Conservation (phyloP, 2,797 vertebrate genomes). For the Melanitta fusca region DNA sequence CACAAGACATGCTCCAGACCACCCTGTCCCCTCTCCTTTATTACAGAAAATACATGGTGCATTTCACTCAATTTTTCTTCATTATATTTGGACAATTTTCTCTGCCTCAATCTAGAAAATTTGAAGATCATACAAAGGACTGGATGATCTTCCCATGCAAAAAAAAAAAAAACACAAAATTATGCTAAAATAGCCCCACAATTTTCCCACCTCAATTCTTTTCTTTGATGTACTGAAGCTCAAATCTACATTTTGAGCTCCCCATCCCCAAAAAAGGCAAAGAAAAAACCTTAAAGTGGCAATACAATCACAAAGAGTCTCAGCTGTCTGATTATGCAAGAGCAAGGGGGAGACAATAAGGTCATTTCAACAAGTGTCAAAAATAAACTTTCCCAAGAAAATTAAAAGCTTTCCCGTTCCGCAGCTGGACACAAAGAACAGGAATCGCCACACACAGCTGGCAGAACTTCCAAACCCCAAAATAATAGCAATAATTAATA, state of each 20-base stretch:
- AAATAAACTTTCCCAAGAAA: not conserved
- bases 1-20: not conserved
- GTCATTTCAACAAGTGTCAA: not conserved
- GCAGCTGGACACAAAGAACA: not conserved
- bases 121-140: not conserved
- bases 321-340: not conserved
- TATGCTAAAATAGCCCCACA: not conserved
- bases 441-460: not conserved
- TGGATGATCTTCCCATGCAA: not conserved
- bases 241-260: not conserved
- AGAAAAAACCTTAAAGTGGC: not conserved
- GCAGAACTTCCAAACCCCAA: not conserved
- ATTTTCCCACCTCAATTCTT: not conserved
- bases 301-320: not conserved
- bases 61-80: not conserved
- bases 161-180: not conserved
- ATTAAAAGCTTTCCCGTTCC: not conserved
- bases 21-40: not conserved
- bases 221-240: not conserved
- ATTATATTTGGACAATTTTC: not conserved
- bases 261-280: not conserved
- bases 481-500: not conserved
- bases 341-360: not conserved
- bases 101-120: not conserved
- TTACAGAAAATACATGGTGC: accelerated